Evolutionary conservation across 1,140 invertebrate genomes (phyloP), one percentile per base, ranked within the genome.

Genomic region (Halyomorpha halys): DNA sequence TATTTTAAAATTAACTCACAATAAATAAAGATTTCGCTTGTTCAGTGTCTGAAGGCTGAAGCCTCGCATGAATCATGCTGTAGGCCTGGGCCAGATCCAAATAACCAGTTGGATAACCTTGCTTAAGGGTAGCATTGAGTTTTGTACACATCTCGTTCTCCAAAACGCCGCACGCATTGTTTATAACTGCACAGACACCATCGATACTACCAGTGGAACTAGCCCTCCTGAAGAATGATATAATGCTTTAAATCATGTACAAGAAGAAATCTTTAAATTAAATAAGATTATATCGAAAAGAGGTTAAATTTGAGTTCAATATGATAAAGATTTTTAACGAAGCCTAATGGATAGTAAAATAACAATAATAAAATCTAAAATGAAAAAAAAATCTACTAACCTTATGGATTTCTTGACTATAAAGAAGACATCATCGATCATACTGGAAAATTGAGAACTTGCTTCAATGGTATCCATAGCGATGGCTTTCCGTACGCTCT

Each of bases 381-480:
- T n/a, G n/a, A n/a, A n/a, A n/a, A n/a, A n/a, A n/a, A n/a, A n/a
- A 3, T 53, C 27, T 34, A 39, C 6, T 70, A 76, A 91, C 89
- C 89, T 85, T 44, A 98, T 88, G 72, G 91, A 94, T 78, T 99
- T 98, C 69, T 94, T 90, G 0, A 98, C 84, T 67, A 99, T 95
- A 73, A 95, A 99, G 75, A 98, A 98, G 3, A 97, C 86, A 79
- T 99, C 95, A 76, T 99, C 97, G 0, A 99, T 87, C 78, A 99
- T 87, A 69, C 90, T 95, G 0, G 94, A 96, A 3, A 86, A 91
- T 65, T 87, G 80, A 59, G 87, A 83, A 27, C 84, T 84, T 60
- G 77, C 74, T n/a, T 74, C 74, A 59, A 74, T 70, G 0, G 78
- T 79, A 71, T 98, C 94, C 81, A 98, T 84, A 65, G 84, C 83